A percentile compares a stretch with the other conserved stretches of the same genome.
Conservation (phyloP, 2,113 vertebrate genomes). For the Oxyura jamaicensis region DNA sequence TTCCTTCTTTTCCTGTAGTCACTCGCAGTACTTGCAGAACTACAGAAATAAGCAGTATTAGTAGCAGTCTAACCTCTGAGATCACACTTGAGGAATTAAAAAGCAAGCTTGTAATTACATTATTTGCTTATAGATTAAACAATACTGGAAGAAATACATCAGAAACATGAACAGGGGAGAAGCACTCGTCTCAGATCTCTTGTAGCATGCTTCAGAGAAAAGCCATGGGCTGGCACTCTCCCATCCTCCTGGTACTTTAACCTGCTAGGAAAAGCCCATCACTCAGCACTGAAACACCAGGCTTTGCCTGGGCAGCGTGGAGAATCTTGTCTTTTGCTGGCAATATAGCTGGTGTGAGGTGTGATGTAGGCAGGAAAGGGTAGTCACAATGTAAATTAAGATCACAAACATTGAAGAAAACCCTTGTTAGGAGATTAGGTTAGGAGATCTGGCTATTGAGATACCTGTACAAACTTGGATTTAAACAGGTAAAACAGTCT, state of each 20-base stretch:
- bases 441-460: neutral
- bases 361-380: neutral
- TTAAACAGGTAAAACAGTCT: neutral
- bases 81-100: neutral
- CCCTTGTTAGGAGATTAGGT: neutral
- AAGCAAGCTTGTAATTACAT: neutral
- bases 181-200: neutral
- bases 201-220: neutral
- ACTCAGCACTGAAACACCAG: neutral
- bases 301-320: neutral
- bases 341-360: neutral
- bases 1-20: conserved; percentile 96
- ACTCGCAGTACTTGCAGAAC: conserved; percentile 81
- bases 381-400: neutral
- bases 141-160: neutral
- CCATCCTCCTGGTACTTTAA: neutral
- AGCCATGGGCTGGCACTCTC: neutral
- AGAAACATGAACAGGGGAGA: accelerated
- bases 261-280: neutral
- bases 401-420: neutral
- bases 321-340: neutral
- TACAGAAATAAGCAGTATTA: conserved; percentile 37
- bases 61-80: neutral
- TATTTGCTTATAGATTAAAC: neutral
- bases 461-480: neutral